Percentiles rank a stretch among this genome's conserved stretches.
Conservation (phyloP, 23 tunicate genomes). For the Styela clava region DNA sequence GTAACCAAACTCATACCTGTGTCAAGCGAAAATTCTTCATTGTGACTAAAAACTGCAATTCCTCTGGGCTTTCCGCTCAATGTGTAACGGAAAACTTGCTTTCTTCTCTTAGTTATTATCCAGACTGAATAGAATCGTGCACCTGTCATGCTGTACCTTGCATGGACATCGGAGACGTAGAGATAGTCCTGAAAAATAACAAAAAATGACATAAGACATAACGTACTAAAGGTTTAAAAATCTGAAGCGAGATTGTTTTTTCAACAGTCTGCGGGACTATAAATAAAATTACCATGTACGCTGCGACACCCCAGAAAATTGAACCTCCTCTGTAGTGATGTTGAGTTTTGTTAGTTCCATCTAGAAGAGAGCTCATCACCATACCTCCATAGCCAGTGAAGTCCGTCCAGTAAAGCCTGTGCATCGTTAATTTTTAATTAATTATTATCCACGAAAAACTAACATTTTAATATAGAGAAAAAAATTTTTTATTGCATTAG, state of each 20-base stretch:
- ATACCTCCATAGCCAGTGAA: constrained; percentile 62
- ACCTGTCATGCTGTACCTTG: constrained; percentile 27
- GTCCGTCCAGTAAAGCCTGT: constrained; percentile 86
- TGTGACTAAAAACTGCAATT: constrained; percentile 47
- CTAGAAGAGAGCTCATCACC: constrained; percentile 49
- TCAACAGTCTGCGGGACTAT: no score
- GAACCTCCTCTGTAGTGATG: constrained; percentile 37
- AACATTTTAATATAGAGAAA: background rate
- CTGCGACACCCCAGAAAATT: constrained; percentile 65
- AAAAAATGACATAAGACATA: background rate
- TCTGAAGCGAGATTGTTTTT: no score
- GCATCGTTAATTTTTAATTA: no score
- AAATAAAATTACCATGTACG: constrained; percentile 46
- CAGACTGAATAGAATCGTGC: constrained; percentile 44
- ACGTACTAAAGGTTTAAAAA: no score
- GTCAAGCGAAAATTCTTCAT: constrained; percentile 46
- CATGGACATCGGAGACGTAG: constrained; percentile 64
- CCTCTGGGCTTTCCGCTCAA: constrained; percentile 80
- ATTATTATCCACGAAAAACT: background rate
- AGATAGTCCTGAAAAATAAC: constrained; percentile 48
- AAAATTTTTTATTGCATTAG: background rate
- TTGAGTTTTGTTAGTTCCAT: constrained; percentile 60
- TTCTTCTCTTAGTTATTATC: constrained; percentile 40
- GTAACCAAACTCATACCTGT: background rate
- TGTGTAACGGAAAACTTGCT: constrained; percentile 27